Evolutionary conservation across 2,113 vertebrate species (phyloP).

Genomic region (Aspiorhynchus laticeps): DNA sequence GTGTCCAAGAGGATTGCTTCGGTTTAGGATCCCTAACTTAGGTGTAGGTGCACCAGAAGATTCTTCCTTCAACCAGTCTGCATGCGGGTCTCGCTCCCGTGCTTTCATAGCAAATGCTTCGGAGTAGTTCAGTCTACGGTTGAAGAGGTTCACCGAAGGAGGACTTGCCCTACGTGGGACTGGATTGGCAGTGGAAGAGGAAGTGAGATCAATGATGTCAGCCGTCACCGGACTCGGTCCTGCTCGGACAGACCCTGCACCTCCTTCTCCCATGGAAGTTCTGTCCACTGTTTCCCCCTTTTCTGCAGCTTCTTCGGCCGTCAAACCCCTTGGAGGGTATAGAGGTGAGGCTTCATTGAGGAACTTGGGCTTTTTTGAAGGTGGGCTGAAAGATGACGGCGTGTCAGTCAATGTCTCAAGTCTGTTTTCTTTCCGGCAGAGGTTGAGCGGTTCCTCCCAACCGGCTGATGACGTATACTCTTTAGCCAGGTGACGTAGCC

Average conservation of each 20-base stretch:
- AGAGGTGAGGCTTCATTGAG: slow-evolving; percentile 72
- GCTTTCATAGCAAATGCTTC: slow-evolving; percentile 11
- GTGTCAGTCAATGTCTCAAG: slow-evolving; percentile 45
- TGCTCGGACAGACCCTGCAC: background rate
- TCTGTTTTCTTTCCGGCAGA: slow-evolving; percentile 63
- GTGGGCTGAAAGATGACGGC: slow-evolving; percentile 68
- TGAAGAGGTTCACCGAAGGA: background rate
- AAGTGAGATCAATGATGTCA: slow-evolving; percentile 38
- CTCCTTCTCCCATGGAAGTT: background rate
- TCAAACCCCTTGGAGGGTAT: slow-evolving; percentile 55
- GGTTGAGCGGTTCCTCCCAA: slow-evolving; percentile 72
- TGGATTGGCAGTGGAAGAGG: slow-evolving; percentile 4
- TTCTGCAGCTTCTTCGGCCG: slow-evolving; percentile 53
- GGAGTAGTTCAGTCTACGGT: background rate
- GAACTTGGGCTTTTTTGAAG: slow-evolving; percentile 72
- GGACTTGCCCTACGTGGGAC: slow-evolving; percentile 4
- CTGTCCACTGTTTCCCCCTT: slow-evolving; percentile 37
- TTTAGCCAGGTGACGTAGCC: slow-evolving; percentile 69
- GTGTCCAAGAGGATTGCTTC: slow-evolving; percentile 24
- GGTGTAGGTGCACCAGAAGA: slow-evolving; percentile 1
- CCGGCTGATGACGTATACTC: slow-evolving; percentile 68
- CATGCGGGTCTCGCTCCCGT: slow-evolving; percentile 36
- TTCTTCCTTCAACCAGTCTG: background rate
- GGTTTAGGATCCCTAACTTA: slow-evolving; percentile 37
- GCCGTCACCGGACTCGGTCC: background rate